Evolutionary conservation across 1,140 invertebrate species (phyloP), one percentile per base, ranked within the genome.

Genomic region (Theocolax elegans): DNA sequence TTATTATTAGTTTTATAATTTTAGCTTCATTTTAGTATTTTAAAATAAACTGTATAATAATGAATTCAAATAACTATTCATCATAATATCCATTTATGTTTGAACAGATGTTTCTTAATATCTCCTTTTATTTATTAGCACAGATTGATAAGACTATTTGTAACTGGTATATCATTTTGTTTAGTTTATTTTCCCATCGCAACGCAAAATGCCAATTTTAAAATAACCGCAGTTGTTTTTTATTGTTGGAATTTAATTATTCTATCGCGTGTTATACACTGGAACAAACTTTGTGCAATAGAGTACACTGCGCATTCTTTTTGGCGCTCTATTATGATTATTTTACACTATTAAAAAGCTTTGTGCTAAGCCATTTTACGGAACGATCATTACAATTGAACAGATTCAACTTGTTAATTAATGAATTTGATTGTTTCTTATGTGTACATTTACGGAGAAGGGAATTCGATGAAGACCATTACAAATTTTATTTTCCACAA

Each of bases 361-460:
- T 59, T 59, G 56, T 59, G 56, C 56, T 40, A 21, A 59, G 21
- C 35, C 38, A 59, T 59, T 49, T 54, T 42, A 59, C 35, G 21
- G 21, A 40, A 42, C 21, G 25, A 25, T n/a, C n/a, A 46, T 38
- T 56, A 38, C 15, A 19, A 38, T 2, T 56, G 27, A 19, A 56
- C 31, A 38, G 53, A 38, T 25, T 54, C n/a, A 29, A 23, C 27
- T 23, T 29, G 25, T 54, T 35, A 53, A 13, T 42, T n/a, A 53
- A 9, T 1, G 15, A 44, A 44, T 44, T n/a, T n/a, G 12, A 12
- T 12, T 9, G 27, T 53, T 19, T 19, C 21, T n/a, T n/a, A n/a
- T n/a, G n/a, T n/a, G n/a, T n/a, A n/a, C n/a, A n/a, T n/a, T n/a
- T n/a, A n/a, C n/a, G n/a, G n/a, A n/a, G n/a, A n/a, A n/a, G n/a